Base-by-base conservation (phyloP, 1,140 invertebrate species). In the Papilio helenus region DNA sequence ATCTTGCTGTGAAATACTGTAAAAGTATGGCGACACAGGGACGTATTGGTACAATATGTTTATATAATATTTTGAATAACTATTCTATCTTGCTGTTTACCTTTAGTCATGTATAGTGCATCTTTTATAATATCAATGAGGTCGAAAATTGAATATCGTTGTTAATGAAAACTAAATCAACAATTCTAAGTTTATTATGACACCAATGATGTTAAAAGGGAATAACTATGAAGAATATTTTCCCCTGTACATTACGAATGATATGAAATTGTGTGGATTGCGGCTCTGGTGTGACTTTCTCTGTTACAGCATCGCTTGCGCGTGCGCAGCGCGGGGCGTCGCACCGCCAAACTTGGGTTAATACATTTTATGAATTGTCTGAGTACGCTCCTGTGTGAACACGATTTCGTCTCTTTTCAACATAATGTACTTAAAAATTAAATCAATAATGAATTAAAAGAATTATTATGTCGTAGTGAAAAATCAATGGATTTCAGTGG, bases 231-330 rank as follows among this genome's bases (percentile, higher is more conserved):
- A n/a, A 51, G 5, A 55, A 20, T 7, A 55, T 7, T n/a, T 55
- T 10, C 12, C 10, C 16, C 23, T 65, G 23, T 68, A 29, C 16
- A 68, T 29, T 68, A 29, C 5, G 58, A 61, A 18, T 61, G 14
- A 79, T 81, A 80, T 82, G 51, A 39, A n/a, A 81, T 72, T 78
- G 81, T 72, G 74, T 81, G 46, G 74, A 84, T 79, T 82, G 61
- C 86, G 84, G 83, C 79, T 80, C 88, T 86, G 81, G 78, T 72
- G 73, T 55, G 85, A 90, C 90, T 92, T 92, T 92, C 89, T 84
- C 90, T 90, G 51, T 92, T 92, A 90, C 90, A 87, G 89, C 90
- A 90, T 89, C 86, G 81, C 79, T 84, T 85, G 84, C 86, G 72
- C 81, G 79, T 80, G 77, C 76, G 82, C 51, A 61, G 58, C 81